Percentiles rank a stretch among this genome's conserved stretches.
Conservation (phyloP, 2,113 vertebrate genomes). For the Pseudorhombus dupliciocellatus region DNA sequence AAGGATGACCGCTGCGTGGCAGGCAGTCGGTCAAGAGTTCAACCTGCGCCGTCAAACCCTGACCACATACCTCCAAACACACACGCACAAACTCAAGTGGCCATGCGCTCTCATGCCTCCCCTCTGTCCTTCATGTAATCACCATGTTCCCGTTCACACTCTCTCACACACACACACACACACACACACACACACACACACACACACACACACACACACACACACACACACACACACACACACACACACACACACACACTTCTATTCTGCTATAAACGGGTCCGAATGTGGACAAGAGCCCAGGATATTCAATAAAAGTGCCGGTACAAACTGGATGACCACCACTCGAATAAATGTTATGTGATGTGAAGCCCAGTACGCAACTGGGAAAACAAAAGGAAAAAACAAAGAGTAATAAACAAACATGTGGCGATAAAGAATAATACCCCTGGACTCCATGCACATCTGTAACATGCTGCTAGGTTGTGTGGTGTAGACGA, state of each 20-base stretch:
- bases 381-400: constrained; percentile 27
- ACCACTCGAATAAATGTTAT: constrained; percentile 33
- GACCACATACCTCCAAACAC: constrained; percentile 16
- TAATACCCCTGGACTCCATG: constrained; percentile 32
- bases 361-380: constrained; percentile 38
- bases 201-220: constrained; percentile 27
- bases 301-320: constrained; percentile 25
- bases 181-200: constrained; percentile 14
- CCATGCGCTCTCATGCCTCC: constrained; percentile 14
- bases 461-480: constrained; percentile 36
- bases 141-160: too few relatives aligned
- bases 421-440: constrained; percentile 11
- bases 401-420: constrained; percentile 19
- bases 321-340: constrained; percentile 25
- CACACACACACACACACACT: not conserved
- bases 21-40: constrained; percentile 34
- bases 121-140: constrained; percentile 13
- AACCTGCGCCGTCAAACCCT: constrained; percentile 27
- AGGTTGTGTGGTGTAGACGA: constrained; percentile 15
- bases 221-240: constrained; percentile 5
- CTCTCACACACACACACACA: constrained; percentile 30
- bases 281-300: constrained; percentile 20
- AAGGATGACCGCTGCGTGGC: constrained; percentile 40
- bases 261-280: constrained; percentile 11
- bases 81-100: not conserved